Conservation (phyloP, 1,140 invertebrate species). For the Procambarus virginalis region DNA sequence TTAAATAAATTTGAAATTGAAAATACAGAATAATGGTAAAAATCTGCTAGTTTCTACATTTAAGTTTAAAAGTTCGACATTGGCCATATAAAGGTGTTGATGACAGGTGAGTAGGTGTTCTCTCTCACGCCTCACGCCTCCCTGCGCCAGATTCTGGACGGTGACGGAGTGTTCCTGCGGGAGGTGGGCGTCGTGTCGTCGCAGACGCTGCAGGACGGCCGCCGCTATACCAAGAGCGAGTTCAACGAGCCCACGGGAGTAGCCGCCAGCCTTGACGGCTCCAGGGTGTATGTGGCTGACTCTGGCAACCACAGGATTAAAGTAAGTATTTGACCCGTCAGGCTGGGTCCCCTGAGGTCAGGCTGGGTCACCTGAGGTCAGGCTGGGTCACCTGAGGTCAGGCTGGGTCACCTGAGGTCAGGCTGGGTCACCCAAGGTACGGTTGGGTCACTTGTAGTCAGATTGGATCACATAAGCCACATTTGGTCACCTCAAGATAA, state of each 20-base stretch:
- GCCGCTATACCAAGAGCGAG: conserved; percentile 72
- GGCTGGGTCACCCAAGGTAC: not conserved
- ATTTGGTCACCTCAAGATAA: too few relatives aligned
- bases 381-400: not conserved
- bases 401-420: not conserved
- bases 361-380: not conserved
- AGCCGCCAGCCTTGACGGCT: conserved; percentile 76
- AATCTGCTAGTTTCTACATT: not conserved
- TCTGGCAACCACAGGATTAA: conserved; percentile 82
- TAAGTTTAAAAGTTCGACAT: too few relatives aligned
- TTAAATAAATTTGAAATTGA: too few relatives aligned
- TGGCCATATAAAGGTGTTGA: too few relatives aligned
- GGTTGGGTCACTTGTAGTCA: not conserved
- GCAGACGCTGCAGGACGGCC: conserved; percentile 61
- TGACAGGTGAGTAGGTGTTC: not conserved
- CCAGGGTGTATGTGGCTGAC: conserved; percentile 77
- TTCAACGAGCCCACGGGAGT: conserved; percentile 83
- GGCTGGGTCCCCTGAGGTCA: not conserved
- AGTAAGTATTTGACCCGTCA: conserved; percentile 53
- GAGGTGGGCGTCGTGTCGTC: conserved; percentile 75
- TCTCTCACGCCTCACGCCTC: not conserved
- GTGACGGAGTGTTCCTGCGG: conserved; percentile 75
- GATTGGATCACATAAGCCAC: too few relatives aligned
- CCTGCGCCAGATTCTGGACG: conserved; percentile 46
- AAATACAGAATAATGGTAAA: not conserved